phyloP scores from a whole-genome alignment of 2,888 invertebrate genomes.

The Leptopilina drosophilae region DNA sequence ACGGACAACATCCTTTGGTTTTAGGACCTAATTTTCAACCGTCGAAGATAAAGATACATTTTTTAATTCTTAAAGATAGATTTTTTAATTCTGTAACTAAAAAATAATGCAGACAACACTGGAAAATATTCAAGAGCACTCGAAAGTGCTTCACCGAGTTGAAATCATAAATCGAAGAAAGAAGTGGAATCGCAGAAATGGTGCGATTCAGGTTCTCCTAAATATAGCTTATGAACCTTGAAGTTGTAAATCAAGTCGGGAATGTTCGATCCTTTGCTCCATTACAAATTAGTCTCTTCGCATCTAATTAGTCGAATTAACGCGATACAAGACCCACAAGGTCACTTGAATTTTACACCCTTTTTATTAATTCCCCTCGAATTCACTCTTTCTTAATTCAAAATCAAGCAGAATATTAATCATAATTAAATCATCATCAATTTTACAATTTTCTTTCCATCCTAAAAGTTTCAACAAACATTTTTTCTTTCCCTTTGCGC shows the following conservation, averaged over 20 bases:
- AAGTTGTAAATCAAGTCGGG: constrained; percentile 27
- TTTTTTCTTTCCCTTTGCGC: too few relatives aligned
- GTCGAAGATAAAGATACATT: too few relatives aligned
- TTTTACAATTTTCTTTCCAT: too few relatives aligned
- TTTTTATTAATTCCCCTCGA: neutral
- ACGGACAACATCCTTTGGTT: too few relatives aligned
- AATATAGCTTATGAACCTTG: constrained; percentile 30
- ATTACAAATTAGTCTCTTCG: constrained; percentile 33
- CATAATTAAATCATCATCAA: too few relatives aligned
- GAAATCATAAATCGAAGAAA: neutral
- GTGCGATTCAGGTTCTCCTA: constrained; percentile 13
- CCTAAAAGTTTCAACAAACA: too few relatives aligned
- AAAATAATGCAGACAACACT: too few relatives aligned
- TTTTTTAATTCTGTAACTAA: too few relatives aligned
- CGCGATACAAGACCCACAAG: constrained; percentile 24
- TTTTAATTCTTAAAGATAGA: too few relatives aligned
- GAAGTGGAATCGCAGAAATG: neutral
- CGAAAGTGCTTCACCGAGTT: neutral
- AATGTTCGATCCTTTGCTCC: constrained; percentile 28
- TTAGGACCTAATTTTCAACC: too few relatives aligned
- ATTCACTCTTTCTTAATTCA: neutral
- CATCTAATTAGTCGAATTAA: constrained; percentile 39
- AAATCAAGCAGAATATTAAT: too few relatives aligned
- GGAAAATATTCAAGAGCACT: neutral
- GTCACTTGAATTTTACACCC: neutral